Evolutionary conservation across 1,140 invertebrate genomes (phyloP).

Genomic region (Galendromus occidentalis): DNA sequence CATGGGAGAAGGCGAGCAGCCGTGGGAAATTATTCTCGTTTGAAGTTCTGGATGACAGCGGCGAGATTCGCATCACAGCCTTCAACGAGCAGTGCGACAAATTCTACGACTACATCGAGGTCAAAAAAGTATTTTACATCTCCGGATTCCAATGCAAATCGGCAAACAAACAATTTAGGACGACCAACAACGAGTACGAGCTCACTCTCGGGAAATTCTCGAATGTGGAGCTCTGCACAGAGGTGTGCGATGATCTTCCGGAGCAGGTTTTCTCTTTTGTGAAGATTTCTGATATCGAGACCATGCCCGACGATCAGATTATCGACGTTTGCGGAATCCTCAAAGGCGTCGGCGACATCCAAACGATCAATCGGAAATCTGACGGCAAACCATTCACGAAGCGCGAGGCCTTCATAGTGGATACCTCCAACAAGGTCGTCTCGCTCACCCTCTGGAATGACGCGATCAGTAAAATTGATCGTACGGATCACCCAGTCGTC

Average conservation of each 20-base stretch:
- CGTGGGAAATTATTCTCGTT: constrained; percentile 85
- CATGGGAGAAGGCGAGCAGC: constrained; percentile 72
- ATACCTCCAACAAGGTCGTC: constrained; percentile 57
- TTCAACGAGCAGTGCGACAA: constrained; percentile 78
- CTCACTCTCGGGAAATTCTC: constrained; percentile 70
- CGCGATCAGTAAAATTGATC: constrained; percentile 24
- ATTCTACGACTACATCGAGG: constrained; percentile 71
- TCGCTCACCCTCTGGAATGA: constrained; percentile 36
- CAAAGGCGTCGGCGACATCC: constrained; percentile 47
- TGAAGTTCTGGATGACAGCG: constrained; percentile 75
- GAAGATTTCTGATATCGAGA: constrained; percentile 50
- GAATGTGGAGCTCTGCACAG: constrained; percentile 44
- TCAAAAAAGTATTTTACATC: constrained; percentile 61
- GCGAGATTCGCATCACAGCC: constrained; percentile 81
- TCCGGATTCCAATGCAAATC: constrained; percentile 57
- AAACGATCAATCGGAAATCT: constrained; percentile 44
- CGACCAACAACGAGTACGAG: constrained; percentile 82
- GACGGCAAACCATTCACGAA: constrained; percentile 69
- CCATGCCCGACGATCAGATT: constrained; percentile 39
- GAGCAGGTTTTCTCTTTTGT: constrained; percentile 60
- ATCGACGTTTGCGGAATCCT: constrained; percentile 78
- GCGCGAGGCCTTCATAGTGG: constrained; percentile 68
- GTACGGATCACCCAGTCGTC: not conserved
- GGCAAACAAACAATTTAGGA: constrained; percentile 72
- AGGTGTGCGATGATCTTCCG: constrained; percentile 41